Evolutionary conservation across 2,888 invertebrate species (phyloP).

Genomic region (Ellobium chinense): DNA sequence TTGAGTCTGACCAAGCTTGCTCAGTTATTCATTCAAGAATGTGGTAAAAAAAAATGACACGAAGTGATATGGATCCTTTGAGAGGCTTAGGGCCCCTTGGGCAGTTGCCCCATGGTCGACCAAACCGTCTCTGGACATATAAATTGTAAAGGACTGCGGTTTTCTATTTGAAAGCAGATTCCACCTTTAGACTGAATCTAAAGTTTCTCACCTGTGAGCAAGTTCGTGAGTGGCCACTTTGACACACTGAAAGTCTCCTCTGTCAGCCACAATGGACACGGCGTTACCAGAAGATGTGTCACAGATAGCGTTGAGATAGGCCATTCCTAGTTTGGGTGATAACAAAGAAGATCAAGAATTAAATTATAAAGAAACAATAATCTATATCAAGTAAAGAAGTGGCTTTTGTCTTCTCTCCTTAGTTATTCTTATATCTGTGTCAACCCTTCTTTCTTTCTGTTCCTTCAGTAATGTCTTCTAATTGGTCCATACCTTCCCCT

Average conservation of each 20-base stretch:
- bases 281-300: slow-evolving; percentile 61
- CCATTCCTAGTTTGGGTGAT: slow-evolving; percentile 57
- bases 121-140: no score
- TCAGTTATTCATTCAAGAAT: no score
- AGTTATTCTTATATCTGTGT: background rate
- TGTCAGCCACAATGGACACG: slow-evolving; percentile 67
- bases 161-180: no score
- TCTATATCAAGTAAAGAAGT: slow-evolving; percentile 52
- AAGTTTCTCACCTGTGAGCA: slow-evolving; percentile 71
- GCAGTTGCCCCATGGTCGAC: no score
- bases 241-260: slow-evolving; percentile 66
- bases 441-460: background rate
- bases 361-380: slow-evolving; percentile 33
- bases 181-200: no score
- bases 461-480: background rate
- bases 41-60: no score
- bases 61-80: no score
- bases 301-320: slow-evolving; percentile 69
- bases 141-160: no score
- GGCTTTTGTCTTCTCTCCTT: background rate
- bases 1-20: no score
- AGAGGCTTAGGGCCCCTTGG: no score
- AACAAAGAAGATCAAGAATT: background rate
- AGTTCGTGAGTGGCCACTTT: slow-evolving; percentile 72
- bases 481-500: background rate